Evolutionary conservation across 1,140 invertebrate species (phyloP), one percentile per base, ranked within the genome.

Genomic region (Drosophila takahashii): DNA sequence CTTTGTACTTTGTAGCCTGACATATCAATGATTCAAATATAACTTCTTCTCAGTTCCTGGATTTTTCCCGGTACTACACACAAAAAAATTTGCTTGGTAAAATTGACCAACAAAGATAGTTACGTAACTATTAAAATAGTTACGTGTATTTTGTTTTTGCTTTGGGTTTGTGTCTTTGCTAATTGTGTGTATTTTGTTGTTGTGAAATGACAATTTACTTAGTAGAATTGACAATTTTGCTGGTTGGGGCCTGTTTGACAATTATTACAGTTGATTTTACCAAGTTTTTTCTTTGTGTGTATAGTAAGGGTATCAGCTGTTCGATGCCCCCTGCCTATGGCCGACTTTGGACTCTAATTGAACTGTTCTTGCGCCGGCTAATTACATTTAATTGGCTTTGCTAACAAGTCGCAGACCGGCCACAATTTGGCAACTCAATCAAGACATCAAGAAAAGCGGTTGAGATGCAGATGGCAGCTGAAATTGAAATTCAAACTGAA

Each of bases 341-440:
- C 48, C 66, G 66, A 66, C 11, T 66, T 77, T 50, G 26, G 42
- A 51, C 29, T 74, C 39, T 76, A 86, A 86, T 81, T 86, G 78
- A 81, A 75, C 67, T 80, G 73, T 81, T 76, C 61, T 34, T 57
- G 32, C 37, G 32, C 15, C 48, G 53, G 57, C 80, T 78, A 83
- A 83, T 83, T 78, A 74, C 62, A 78, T 45, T 76, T 87, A 86
- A 89, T 87, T 86, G 79, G 54, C 66, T 56, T 79, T 66, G 60
- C 76, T 86, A 85, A 86, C 81, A 81, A 85, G 73, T 36, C 22
- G 34, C 50, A 74, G 37, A 9, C 45, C 45, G 39, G 71, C 71
- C 60, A 58, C 51, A 66, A 58, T 76, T 76, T 66, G 60, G 72
- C 51, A 76, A 75, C 71, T 74, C 71, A 74, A 74, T 74, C 71